Evolutionary conservation across 2,113 vertebrate species (phyloP), one percentile per base, ranked within the genome.

Genomic region (Daphoenositta chrysoptera): DNA sequence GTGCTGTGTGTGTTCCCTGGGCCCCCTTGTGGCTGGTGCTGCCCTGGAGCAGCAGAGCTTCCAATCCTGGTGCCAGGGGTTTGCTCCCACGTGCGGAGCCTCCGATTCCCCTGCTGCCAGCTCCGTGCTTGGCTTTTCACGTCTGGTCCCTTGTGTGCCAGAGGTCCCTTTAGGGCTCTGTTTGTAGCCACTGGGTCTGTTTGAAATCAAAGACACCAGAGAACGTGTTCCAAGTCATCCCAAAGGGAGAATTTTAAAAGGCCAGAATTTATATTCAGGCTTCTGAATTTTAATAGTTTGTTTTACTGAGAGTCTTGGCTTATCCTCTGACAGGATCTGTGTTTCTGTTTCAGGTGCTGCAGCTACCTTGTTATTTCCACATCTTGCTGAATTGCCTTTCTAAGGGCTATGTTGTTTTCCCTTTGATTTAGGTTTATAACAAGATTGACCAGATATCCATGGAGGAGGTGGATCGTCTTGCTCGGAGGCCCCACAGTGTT

Each of bases 381-480:
- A 0, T 22, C 13, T 63, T 80, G 35, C 40, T 82, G 57, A 56
- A 7, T 9, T 57, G 60, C 3, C 57, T 90, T 60, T 31, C 56
- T 90, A 4, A 94, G 15, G 44, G 48, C 1, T 56, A 11, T 70
- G 23, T 47, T 72, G 47, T 68, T 90, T 53, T 60, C 13, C 54
- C 83, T 91, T 82, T 83, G 87, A 20, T 71, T 65, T 96, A 99
- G 99, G 99, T 99, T 83, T 99, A 99, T 97, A 99, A 99, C 97
- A 99, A 99, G 97, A 98, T 99, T 51, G 99, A 99, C 95, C 99
- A 99, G 96, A 99, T 99, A 95, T 99, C 99, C 11, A 99, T 99
- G 95, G 99, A 99, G 93, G 99, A 99, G 95, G 99, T 99, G 66
- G 98, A 99, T 95, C 98, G 99, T 21, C 98, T 99, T 48, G 99